These are phyloP conservation scores for Apostichopus japonicus DNA, from an alignment of 35 echinoderm and acorn worm species.

Conservation along the genomic window DNA sequence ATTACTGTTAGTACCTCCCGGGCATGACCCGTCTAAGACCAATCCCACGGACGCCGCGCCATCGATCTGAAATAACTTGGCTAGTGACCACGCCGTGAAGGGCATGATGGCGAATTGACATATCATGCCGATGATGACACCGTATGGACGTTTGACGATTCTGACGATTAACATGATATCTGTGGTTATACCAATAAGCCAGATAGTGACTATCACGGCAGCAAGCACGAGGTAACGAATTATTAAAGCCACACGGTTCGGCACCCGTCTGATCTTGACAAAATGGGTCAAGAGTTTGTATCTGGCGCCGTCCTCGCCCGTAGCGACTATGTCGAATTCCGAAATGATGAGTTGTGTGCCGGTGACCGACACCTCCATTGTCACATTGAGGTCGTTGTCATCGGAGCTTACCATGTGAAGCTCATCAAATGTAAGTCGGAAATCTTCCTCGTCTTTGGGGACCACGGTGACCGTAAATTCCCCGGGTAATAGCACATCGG, in stretches of 20 bases:
- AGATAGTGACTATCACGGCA: not conserved
- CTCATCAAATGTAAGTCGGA: not conserved
- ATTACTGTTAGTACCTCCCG: slow-evolving; percentile 61
- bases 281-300: not conserved
- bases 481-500: not conserved
- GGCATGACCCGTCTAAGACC: slow-evolving; percentile 63
- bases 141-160: slow-evolving; percentile 68
- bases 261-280: slow-evolving; percentile 18
- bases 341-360: not conserved
- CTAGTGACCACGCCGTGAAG: slow-evolving; percentile 23
- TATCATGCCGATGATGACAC: slow-evolving; percentile 64
- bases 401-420: not conserved
- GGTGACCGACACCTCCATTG: not conserved
- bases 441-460: not conserved
- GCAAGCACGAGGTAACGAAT: not conserved
- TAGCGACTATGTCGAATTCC: not conserved
- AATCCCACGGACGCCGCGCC: slow-evolving; percentile 53
- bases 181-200: slow-evolving; percentile 76
- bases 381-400: not conserved
- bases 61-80: slow-evolving; percentile 62
- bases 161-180: slow-evolving; percentile 51
- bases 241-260: not conserved
- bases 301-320: not conserved
- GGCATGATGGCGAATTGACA: slow-evolving; percentile 85
- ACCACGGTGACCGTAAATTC: not conserved